phyloP scores from a whole-genome alignment of 1,140 invertebrate genomes.

The Venturia canescens region DNA sequence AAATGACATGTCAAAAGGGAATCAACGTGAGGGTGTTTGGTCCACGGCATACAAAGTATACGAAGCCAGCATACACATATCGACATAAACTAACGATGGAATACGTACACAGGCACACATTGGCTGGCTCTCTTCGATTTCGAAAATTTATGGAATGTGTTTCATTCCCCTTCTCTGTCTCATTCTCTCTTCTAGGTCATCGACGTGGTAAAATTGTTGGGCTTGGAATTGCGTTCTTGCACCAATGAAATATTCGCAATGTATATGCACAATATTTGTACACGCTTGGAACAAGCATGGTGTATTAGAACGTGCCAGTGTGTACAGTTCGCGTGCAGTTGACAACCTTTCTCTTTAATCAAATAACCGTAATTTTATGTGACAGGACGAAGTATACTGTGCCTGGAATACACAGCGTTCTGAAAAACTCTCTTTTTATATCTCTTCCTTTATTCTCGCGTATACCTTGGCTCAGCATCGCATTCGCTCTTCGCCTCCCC shows the following conservation, averaged over 20 bases:
- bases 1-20: slow-evolving; percentile 7
- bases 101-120: background rate
- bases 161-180: background rate
- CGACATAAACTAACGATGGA: background rate
- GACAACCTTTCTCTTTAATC: slow-evolving; percentile 35
- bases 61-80: background rate
- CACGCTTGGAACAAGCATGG: background rate
- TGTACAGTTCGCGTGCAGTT: slow-evolving; percentile 29
- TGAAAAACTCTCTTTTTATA: slow-evolving; percentile 1
- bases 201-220: slow-evolving; percentile 20
- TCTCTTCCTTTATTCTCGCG: background rate
- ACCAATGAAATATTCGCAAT: slow-evolving; percentile 26
- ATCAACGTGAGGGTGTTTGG: slow-evolving; percentile 11
- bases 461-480: no score
- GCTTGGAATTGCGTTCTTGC: slow-evolving; percentile 1
- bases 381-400: slow-evolving; percentile 25
- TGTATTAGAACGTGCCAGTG: slow-evolving; percentile 28
- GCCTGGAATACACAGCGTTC: background rate
- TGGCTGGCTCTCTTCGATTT: slow-evolving; percentile 11
- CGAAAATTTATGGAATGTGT: slow-evolving; percentile 1
- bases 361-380: slow-evolving; percentile 42
- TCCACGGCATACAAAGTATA: slow-evolving; percentile 10
- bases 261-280: slow-evolving; percentile 7
- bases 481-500: background rate
- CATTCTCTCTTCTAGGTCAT: background rate